These are phyloP conservation scores for Lasioglossum figueresi DNA, from an alignment of 2,888 invertebrate species.

Conservation along the genomic window DNA sequence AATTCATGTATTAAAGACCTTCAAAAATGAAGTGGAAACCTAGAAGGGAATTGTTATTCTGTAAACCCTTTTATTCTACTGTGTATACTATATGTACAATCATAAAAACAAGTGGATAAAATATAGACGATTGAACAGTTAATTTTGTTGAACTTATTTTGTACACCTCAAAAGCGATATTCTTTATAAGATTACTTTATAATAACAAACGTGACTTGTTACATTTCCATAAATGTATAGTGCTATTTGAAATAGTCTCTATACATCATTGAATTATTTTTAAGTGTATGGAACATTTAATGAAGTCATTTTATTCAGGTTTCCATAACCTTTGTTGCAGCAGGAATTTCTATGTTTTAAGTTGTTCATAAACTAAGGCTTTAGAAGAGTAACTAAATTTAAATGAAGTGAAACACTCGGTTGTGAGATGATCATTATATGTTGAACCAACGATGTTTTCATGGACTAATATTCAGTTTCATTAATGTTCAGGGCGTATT, in stretches of 20 bases:
- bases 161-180: neutral
- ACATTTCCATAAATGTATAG: neutral
- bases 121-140: neutral
- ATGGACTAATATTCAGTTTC: neutral
- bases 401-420: no score
- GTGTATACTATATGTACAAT: neutral
- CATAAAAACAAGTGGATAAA: neutral
- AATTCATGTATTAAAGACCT: constrained; percentile 1
- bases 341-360: neutral
- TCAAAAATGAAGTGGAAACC: neutral
- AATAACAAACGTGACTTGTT: neutral
- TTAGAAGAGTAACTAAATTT: neutral
- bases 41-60: neutral
- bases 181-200: neutral
- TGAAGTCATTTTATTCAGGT: neutral
- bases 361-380: neutral
- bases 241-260: neutral
- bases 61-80: neutral
- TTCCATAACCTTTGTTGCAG: neutral
- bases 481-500: constrained; percentile 5
- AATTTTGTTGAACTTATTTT: neutral
- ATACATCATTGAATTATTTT: neutral
- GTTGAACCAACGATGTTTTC: constrained; percentile 3
- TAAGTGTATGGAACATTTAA: neutral
- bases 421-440: neutral